Evolutionary conservation across 2,797 vertebrate species (phyloP).

Genomic region (Australoheros facetus): DNA sequence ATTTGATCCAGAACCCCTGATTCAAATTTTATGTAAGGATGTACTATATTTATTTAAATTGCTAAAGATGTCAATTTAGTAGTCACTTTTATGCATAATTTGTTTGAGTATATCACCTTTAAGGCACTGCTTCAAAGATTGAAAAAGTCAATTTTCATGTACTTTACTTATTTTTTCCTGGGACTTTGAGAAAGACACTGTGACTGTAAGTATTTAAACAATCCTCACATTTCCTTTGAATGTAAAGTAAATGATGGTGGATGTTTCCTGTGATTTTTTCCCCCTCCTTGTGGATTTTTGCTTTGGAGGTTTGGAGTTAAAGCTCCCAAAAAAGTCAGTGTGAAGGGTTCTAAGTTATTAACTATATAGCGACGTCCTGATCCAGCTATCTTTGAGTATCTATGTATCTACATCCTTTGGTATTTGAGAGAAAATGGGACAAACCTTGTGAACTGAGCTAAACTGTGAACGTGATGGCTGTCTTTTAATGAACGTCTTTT

Average conservation of each 20-base stretch:
- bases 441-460: conserved; percentile 3
- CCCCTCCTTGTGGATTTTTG: neutral
- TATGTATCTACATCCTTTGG: neutral
- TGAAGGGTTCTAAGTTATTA: conserved; percentile 13
- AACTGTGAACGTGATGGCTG: conserved; percentile 26
- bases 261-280: neutral
- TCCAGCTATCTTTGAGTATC: conserved; percentile 24
- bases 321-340: neutral
- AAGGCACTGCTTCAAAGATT: neutral
- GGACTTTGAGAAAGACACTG: neutral
- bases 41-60: neutral
- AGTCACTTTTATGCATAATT: neutral
- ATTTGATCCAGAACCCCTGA: neutral
- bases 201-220: neutral
- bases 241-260: neutral
- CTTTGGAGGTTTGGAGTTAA: neutral
- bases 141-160: neutral
- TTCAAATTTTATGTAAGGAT: neutral
- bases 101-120: neutral
- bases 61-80: neutral
- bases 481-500: conserved; percentile 34
- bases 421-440: conserved; percentile 4
- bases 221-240: too few species aligned
- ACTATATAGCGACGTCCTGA: conserved; percentile 36
- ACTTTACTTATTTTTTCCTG: neutral